Evolutionary conservation across 2,113 vertebrate genomes (phyloP), one percentile per base, ranked within the genome.

Genomic region (rabbit (Oryctolagus cuniculus)): DNA sequence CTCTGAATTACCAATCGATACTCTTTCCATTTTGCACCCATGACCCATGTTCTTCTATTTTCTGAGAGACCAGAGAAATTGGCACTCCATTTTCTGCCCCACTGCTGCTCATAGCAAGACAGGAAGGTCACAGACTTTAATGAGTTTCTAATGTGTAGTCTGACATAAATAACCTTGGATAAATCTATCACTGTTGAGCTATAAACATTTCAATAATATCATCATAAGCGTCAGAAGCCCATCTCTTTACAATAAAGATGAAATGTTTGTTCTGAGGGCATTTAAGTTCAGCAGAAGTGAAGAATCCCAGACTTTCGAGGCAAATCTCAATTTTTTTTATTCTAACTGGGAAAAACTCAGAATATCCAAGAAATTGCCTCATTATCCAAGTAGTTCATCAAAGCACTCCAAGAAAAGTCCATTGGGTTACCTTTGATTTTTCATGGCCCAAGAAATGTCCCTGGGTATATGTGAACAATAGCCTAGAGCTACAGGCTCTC

Each of bases 241-340:
- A 96, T 66, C 25, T 95, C 15, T 73, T 96, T 63, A 85, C 24
- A 88, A 78, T 11, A 6, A 4, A 91, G 70, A 88, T 80, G 11
- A 92, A 95, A 73, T 80, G 8, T 89, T 95, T 95, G 3, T 75
- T 96, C 38, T 91, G 70, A 81, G 66, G 34, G 25, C 19, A 91
- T 91, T 77, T 84, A 85, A 94, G 24, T 94, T 96, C 22, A 86
- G 61, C 1, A 81, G 16, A 96, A 94, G n/a, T 84, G 31, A 93
- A 86, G 53, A 78, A 80, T 82, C 10, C 84, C 36, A 72, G n/a
- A 85, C 55, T 82, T 44, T 34, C 53, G 38, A 93, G 92, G 61
- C 15, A 78, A 95, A 96, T 84, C 51, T 80, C 63, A 96, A 87
- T 89, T 51, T 91, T 91, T 90, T 64, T 34, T 49, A 93, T 94